Conservation (phyloP, 2,113 vertebrate genomes). For the Tringa solitaria region DNA sequence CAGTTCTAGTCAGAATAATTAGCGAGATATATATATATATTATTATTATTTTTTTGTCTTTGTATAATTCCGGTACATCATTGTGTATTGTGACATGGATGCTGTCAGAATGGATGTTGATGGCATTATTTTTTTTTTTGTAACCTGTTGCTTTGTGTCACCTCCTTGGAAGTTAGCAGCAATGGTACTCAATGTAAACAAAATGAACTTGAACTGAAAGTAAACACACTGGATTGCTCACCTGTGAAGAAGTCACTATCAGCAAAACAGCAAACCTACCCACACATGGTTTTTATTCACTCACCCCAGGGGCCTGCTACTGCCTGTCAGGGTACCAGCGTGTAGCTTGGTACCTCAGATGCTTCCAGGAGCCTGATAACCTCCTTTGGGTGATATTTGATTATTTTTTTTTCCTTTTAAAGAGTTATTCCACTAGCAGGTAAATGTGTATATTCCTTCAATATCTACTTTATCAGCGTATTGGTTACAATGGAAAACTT, state of each 20-base stretch:
- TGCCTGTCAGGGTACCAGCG: background rate
- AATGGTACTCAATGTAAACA: constrained; percentile 1
- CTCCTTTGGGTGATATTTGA: background rate
- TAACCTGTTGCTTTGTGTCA: constrained; percentile 58
- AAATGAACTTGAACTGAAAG: constrained; percentile 42
- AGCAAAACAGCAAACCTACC: background rate
- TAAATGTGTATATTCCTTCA: background rate
- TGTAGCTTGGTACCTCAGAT: background rate
- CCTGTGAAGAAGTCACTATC: background rate
- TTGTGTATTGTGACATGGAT: constrained; percentile 67
- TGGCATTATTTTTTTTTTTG: constrained; percentile 11
- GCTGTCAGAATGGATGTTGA: constrained; percentile 52
- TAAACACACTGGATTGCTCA: constrained; percentile 56
- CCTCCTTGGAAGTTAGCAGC: constrained; percentile 43
- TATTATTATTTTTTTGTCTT: constrained; percentile 40
- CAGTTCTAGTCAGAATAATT: constrained; percentile 58
- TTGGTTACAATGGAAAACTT: background rate
- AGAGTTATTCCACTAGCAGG: background rate
- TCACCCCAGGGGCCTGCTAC: accelerated
- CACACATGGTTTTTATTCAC: background rate
- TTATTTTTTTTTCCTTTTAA: background rate
- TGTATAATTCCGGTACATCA: constrained; percentile 63
- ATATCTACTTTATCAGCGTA: accelerated
- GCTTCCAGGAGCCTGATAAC: background rate
- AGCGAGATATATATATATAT: background rate